Base-by-base conservation (phyloP, 2,888 invertebrate genomes). In the Lissonota sp. region DNA sequence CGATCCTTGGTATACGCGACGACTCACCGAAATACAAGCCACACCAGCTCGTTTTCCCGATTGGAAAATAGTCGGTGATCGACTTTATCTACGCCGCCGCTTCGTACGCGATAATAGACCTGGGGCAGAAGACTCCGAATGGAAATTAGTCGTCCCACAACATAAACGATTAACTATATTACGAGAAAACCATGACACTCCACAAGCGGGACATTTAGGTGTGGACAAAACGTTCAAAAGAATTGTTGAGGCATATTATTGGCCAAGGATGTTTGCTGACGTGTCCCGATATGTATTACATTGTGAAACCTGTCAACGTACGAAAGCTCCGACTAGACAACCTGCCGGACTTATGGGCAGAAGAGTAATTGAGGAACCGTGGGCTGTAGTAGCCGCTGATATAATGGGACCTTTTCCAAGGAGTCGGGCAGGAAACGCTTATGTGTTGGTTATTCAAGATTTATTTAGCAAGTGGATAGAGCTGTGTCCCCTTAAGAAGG, bases 241-340 rank as follows among this genome's bases (percentile, higher is more conserved):
- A 46, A 57, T 86, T 0, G 46, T 66, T 1, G 53, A 58, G 14
- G 5, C 64, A 8, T 88, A 87, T 55, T 88, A 85, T 71, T 90
- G 89, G 89, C 88, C 88, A 1, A 82, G 82, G 8, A 84, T 87
- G 84, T 46, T 66, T 3, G 16, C 39, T 1, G 87, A 88, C n/a
- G 77, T 88, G 0, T 62, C 62, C 4, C 57, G 62, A 0, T 89
- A 86, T 63, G 84, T 90, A 0, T 58, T 69, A 1, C 69, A 51
- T 4, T 90, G 90, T 62, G 39, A 49, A 0, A 63, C 73, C 0
- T 90, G 88, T 70, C 74, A 85, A 7, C 37, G 64, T n/a, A 42
- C 66, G 0, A 89, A 89, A 73, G 79, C 83, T 1, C 80, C 79
- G 10, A 85, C 85, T n/a, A 42, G 42, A 5, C 8, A 46, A 1